phyloP scores from a whole-genome alignment of 2,113 vertebrate species.

The cat (Felis catus) region F.catus_Fca126_mat1.0 CM031419.1:197491001-197491500 shows the following conservation, averaged over 20 bases:
- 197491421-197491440: neutral
- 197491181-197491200: neutral
- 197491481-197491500: neutral
- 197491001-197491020: neutral
- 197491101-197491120: neutral
- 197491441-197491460: conserved; percentile 27
- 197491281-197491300: neutral
- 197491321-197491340: neutral
- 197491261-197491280: neutral
- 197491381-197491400: neutral
- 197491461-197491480: neutral
- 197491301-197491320: neutral
- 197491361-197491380: neutral
- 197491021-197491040: neutral
- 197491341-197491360: neutral
- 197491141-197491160: neutral
- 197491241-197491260: neutral
- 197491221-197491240: neutral
- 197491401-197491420: conserved; percentile 9
- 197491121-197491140: neutral
- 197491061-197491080: neutral
- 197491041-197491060: neutral
- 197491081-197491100: neutral
- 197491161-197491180: neutral
- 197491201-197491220: neutral